Percentiles rank a stretch among this genome's conserved stretches.
These are phyloP conservation scores for Macrotis lagotis DNA, from an alignment of 2,113 vertebrate species.

Conservation along the genomic window DNA sequence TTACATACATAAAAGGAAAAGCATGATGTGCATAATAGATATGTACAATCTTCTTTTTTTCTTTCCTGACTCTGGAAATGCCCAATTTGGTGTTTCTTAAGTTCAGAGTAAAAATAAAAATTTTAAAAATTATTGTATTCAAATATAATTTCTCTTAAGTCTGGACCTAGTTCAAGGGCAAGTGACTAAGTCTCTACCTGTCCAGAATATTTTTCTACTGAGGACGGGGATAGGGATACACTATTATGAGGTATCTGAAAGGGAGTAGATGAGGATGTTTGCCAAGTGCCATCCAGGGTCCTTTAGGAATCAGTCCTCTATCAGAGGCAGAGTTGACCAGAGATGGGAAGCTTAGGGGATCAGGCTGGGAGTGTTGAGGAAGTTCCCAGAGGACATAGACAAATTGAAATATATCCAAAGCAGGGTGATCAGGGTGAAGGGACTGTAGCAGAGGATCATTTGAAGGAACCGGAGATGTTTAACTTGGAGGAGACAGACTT, in stretches of 20 bases:
- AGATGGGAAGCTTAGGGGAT: neutral
- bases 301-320: neutral
- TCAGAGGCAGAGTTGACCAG: neutral
- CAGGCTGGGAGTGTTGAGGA: neutral
- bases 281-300: too few relatives aligned
- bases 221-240: neutral
- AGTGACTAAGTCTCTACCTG: neutral
- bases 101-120: neutral
- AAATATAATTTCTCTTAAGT: neutral
- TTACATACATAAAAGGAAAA: neutral
- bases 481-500: neutral
- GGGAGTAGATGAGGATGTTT: neutral
- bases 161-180: neutral
- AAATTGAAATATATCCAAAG: neutral
- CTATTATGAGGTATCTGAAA: neutral
- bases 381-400: neutral
- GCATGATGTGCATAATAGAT: neutral
- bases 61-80: neutral
- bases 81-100: neutral
- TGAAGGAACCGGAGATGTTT: neutral
- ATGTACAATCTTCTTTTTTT: neutral
- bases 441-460: neutral
- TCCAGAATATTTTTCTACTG: neutral
- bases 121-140: neutral
- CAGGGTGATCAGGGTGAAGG: neutral